A percentile compares a stretch with the other conserved stretches of the same genome.
Conservation (phyloP, 2,797 vertebrate genomes). For the Gambusia yucatana region DNA sequence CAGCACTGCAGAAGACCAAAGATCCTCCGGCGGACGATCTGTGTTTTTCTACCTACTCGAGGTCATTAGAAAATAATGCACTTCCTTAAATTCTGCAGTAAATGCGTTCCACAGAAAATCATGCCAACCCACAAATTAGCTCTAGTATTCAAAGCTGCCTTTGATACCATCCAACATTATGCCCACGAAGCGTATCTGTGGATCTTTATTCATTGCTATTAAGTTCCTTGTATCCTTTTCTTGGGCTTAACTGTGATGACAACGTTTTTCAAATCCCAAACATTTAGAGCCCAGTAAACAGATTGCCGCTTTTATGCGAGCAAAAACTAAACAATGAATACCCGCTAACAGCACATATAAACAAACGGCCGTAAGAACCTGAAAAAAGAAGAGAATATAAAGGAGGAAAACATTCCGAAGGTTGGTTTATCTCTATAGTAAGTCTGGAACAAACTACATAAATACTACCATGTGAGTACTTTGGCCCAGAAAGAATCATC, state of each 20-base stretch:
- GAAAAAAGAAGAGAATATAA: slow-evolving; percentile 36
- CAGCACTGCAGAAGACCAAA: slow-evolving; percentile 42
- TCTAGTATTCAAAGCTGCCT: slow-evolving; percentile 38
- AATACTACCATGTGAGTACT: slow-evolving; percentile 78
- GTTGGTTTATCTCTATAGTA: slow-evolving; percentile 66
- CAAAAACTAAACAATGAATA: slow-evolving; percentile 75
- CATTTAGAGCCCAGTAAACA: slow-evolving; percentile 79
- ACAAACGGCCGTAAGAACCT: slow-evolving; percentile 75
- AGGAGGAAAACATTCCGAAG: slow-evolving; percentile 23
- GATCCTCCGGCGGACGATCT: slow-evolving; percentile 30
- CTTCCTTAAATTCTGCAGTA: slow-evolving; percentile 41
- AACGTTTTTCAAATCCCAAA: slow-evolving; percentile 77
- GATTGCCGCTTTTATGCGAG: slow-evolving; percentile 70
- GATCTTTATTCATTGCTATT: slow-evolving; percentile 70
- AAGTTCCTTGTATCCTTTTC: slow-evolving; percentile 69
- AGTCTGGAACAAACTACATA: slow-evolving; percentile 77
- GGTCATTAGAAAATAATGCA: slow-evolving; percentile 53
- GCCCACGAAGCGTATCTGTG: slow-evolving; percentile 54
- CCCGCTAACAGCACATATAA: slow-evolving; percentile 80
- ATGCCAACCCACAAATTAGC: slow-evolving; percentile 49
- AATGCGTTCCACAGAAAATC: slow-evolving; percentile 30
- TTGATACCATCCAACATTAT: slow-evolving; percentile 51
- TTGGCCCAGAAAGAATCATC: slow-evolving; percentile 73
- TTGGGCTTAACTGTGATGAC: slow-evolving; percentile 71
- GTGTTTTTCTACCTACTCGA: slow-evolving; percentile 38